phyloP scores from a whole-genome alignment of 2,888 invertebrate species.

The Tenthredo livida region DNA sequence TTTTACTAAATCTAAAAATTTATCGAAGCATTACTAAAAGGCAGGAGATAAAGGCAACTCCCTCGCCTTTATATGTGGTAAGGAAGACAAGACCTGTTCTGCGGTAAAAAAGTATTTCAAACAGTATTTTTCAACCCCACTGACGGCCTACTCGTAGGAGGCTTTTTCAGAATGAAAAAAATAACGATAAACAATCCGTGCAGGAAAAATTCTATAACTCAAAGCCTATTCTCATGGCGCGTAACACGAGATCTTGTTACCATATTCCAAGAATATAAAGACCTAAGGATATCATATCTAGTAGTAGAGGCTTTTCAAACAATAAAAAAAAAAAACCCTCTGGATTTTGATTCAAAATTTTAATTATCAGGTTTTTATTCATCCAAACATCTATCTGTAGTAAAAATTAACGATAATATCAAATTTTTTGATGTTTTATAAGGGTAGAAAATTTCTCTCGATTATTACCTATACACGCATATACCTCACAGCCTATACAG shows the following conservation, averaged over 20 bases:
- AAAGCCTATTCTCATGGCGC: background rate
- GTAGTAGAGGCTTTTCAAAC: background rate
- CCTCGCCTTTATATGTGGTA: background rate
- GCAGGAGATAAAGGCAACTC: slow-evolving; percentile 4
- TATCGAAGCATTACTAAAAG: slow-evolving; percentile 33
- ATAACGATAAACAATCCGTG: background rate
- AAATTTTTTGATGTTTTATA: background rate
- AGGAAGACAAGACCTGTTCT: background rate
- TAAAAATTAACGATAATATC: background rate
- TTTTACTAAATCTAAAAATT: slow-evolving; percentile 31
- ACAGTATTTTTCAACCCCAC: background rate
- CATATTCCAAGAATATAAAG: background rate
- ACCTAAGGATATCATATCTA: background rate
- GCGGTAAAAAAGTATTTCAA: slow-evolving; percentile 22
- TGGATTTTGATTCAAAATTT: background rate
- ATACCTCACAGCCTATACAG: background rate
- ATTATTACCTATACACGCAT: background rate
- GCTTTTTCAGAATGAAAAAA: background rate
- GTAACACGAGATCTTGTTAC: slow-evolving; percentile 7
- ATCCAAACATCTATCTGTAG: background rate
- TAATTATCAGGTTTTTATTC: background rate
- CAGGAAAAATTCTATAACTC: slow-evolving; percentile 5
- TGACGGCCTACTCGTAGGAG: background rate
- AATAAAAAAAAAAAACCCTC: background rate
- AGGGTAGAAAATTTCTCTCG: background rate